Base-by-base conservation (phyloP, 2,113 vertebrate species). In the Formicarius rufipectus region DNA sequence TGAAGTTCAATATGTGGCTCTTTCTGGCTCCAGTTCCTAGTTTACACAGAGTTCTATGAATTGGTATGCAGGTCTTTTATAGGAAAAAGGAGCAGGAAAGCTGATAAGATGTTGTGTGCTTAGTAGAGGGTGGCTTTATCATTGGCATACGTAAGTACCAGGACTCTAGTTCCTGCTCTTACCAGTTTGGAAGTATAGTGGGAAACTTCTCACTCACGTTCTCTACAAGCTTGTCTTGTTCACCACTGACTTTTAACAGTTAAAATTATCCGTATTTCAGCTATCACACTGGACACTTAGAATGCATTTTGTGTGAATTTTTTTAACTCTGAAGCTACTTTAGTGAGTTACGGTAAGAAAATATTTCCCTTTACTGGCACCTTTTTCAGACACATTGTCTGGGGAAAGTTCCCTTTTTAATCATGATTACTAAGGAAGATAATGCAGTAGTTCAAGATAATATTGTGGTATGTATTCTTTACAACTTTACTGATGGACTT, bases 401-500 rank as follows among this genome's bases (percentile, higher is more conserved):
- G 69, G 53, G 90, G 50, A 62, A 80, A 40, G 39, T n/a, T 74
- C 6, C 6, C 9, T 37, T 73, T 68, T 79, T 64, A 62, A 55
- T 86, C 52, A 78, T 95, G 74, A 42, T 52, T 83, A 7, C 80
- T 81, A 47, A 80, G 22, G 82, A 75, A 80, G 35, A 90, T 50
- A 81, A 95, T 66, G 27, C 45, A 84, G 37, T 67, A 78, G 9
- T 60, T 69, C n/a, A 91, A 53, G 68, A 68, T 78, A n/a, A 45
- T 80, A 45, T n/a, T 84, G 80, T 78, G 91, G 68, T 97, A 83
- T 71, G 87, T 90, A 47, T 90, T 93, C 40, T 53, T 58, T 40
- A 68, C 9, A 39, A 31, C 66, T 96, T 94, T 92, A 63, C 37
- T 88, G n/a, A 24, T 59, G 53, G 39, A 63, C 68, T 94, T 93